Evolutionary conservation across 2,797 vertebrate genomes (phyloP), one percentile per base, ranked within the genome.

Genomic region (Linurgus olivaceus): DNA sequence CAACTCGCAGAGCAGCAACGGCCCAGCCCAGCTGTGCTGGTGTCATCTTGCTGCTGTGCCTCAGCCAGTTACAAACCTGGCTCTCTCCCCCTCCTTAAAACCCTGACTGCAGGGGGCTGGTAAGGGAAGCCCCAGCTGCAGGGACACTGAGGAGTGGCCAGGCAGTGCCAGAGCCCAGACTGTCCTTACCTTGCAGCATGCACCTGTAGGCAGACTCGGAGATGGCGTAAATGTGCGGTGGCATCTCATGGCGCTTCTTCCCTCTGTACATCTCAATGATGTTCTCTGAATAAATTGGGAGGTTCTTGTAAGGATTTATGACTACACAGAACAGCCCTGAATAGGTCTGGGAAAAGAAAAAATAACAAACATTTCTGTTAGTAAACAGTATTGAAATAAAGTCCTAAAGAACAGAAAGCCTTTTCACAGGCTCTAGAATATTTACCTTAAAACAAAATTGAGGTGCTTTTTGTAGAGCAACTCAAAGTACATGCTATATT

Each of bases 311-410:
- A 68, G 99, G 99, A 90, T 99, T 99, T 97, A 99, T 99, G 88
- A 99, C 99, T 93, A 99, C 99, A 24, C 99, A 99, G 98, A 99
- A 99, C 94, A 99, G 98, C 93, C 99, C 99, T n/a, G 99, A 99
- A 93, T 99, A 99, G 7, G 99, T 99, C 99, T 99, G 95, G 44
- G 79, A 85, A 86, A 71, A 71, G 73, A 93, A 89, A 75, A 74
- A 18, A 13, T 7, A 24, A 29, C 1, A 91, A 51, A 83, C 3
- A 8, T 29, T 51, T 40, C 37, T 83, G 58, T 95, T 74, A 93
- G 61, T 35, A 72, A 86, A 52, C 21, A 23, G 25, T 13, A 80
- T 7, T 86, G 82, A 88, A 94, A 77, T 7, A 35, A 18, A 91
- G 45, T 15, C 2, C 3, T 15, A 29, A 57, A 88, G 33, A 90